A percentile compares a stretch with the other conserved stretches of the same genome.
Conservation (phyloP, 2,113 vertebrate species). For the Neoarius graeffei region DNA sequence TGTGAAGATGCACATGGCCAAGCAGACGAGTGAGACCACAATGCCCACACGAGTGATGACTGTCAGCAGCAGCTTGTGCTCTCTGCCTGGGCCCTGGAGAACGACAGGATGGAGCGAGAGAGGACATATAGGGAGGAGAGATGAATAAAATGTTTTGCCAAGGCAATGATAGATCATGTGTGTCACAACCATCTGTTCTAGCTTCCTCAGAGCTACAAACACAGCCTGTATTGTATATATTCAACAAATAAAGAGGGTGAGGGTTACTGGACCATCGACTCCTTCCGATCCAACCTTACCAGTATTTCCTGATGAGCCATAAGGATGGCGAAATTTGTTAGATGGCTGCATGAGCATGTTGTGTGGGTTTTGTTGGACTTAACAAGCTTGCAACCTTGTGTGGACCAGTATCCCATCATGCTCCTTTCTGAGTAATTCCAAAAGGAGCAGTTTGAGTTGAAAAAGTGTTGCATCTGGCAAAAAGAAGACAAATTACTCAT, state of each 20-base stretch:
- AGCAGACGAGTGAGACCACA: constrained; percentile 93
- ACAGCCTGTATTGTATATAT: constrained; percentile 27
- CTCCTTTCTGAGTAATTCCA: constrained; percentile 99
- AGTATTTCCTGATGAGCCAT: constrained; percentile 92
- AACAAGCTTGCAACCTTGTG: constrained; percentile 96
- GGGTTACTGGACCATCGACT: constrained; percentile 3
- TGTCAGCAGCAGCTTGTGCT: constrained; percentile 87
- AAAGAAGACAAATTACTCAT: background rate
- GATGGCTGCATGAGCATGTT: constrained; percentile 93
- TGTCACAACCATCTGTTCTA: constrained; percentile 39
- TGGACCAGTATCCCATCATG: constrained; percentile 99
- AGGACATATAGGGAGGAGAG: constrained; percentile 58
- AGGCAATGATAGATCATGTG: constrained; percentile 37
- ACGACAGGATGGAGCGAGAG: constrained; percentile 57
- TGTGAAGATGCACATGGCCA: constrained; percentile 97
- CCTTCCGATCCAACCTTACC: constrained; percentile 71
- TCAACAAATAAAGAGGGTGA: constrained; percentile 23
- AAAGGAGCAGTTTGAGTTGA: constrained; percentile 99
- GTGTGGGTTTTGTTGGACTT: constrained; percentile 96
- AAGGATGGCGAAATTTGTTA: constrained; percentile 98
- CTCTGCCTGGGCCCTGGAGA: constrained; percentile 79
- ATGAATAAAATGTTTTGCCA: constrained; percentile 35
- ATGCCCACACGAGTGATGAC: constrained; percentile 97
- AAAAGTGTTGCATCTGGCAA: constrained; percentile 91
- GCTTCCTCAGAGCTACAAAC: constrained; percentile 31